Conservation (phyloP, 2,888 invertebrate genomes). For the Cyaniris semiargus region DNA sequence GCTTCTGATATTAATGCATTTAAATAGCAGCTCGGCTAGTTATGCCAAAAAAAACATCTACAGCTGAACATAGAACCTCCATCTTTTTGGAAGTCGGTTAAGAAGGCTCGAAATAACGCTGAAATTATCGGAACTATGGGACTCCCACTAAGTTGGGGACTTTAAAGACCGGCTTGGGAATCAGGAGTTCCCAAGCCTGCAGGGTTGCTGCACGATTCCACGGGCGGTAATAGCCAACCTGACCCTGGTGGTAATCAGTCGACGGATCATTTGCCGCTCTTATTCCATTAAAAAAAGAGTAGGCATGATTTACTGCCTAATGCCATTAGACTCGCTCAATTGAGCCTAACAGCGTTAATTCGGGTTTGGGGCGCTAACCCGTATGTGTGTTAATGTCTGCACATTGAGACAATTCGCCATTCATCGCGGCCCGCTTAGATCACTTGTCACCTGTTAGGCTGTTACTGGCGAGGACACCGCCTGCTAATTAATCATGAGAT, state of each 20-base stretch:
- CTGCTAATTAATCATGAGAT: background rate
- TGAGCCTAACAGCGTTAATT: background rate
- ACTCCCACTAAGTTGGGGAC: background rate
- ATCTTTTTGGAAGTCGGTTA: background rate
- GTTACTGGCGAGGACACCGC: background rate
- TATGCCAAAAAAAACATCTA: background rate
- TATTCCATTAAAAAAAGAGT: slow-evolving; percentile 16
- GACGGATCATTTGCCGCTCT: background rate
- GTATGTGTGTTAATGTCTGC: slow-evolving; percentile 13
- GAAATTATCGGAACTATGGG: background rate
- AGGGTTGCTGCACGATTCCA: background rate
- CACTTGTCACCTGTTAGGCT: background rate
- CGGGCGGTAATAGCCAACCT: background rate
- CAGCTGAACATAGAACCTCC: background rate
- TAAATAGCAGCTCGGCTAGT: background rate
- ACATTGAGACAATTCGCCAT: background rate
- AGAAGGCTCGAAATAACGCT: background rate
- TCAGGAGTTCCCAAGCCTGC: too few relatives aligned
- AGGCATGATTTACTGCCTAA: slow-evolving; percentile 8
- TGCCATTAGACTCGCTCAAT: background rate
- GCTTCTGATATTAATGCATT: background rate
- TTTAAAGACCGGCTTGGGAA: too few relatives aligned
- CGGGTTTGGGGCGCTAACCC: slow-evolving; percentile 9
- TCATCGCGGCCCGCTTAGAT: background rate
- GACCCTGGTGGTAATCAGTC: background rate